Conservation (phyloP, 1,140 invertebrate species). For the Bathynomus jamesi region DNA sequence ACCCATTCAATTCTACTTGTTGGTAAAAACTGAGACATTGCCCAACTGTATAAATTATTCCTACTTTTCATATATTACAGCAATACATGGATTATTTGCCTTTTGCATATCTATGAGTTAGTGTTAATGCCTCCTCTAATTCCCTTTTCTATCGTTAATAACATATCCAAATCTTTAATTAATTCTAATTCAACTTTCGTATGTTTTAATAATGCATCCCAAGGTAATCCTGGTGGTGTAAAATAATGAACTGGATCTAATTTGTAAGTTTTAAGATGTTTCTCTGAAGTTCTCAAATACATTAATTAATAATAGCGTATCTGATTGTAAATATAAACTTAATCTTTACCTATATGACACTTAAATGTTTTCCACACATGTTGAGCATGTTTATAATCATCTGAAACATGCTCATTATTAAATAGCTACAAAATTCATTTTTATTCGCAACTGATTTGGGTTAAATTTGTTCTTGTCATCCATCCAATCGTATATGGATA, state of each 20-base stretch:
- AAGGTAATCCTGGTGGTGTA: constrained; percentile 38
- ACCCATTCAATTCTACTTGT: constrained; percentile 33
- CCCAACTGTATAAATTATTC: constrained; percentile 40
- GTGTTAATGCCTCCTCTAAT: constrained; percentile 34
- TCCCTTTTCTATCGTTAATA: constrained; percentile 37
- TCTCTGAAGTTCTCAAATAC: constrained; percentile 48
- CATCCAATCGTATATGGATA: neutral
- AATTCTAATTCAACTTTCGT: constrained; percentile 31
- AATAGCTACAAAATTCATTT: neutral
- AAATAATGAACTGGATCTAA: constrained; percentile 40
- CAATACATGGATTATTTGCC: neutral
- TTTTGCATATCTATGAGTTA: constrained; percentile 8
- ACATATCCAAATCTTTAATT: constrained; percentile 37
- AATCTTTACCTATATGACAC: constrained; percentile 32
- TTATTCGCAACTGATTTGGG: neutral
- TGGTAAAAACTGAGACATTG: constrained; percentile 29
- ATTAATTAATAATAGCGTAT: constrained; percentile 44
- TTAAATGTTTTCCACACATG: constrained; percentile 39
- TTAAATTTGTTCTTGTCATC: neutral
- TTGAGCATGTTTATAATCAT: constrained; percentile 38
- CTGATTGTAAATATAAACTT: constrained; percentile 44
- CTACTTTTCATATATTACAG: constrained; percentile 22
- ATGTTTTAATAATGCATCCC: constrained; percentile 38
- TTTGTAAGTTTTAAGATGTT: constrained; percentile 16
- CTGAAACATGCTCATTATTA: constrained; percentile 1